Conservation (phyloP, 2,113 vertebrate species). For the Pampusana beccarii region DNA sequence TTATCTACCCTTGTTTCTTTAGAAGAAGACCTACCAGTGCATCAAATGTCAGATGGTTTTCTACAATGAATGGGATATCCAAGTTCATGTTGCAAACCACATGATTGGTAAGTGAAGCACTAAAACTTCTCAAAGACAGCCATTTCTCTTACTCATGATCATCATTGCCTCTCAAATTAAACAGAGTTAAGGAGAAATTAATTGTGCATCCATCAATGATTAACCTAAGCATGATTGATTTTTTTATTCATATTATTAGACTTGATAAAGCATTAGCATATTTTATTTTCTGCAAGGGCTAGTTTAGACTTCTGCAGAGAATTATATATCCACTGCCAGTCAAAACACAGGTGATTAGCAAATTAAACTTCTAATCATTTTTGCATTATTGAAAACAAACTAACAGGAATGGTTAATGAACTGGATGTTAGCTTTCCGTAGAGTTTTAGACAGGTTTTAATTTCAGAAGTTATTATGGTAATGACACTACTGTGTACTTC, state of each 20-base stretch:
- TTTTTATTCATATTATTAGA: constrained; percentile 77
- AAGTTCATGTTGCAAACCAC: constrained; percentile 99
- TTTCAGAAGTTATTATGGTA: constrained; percentile 82
- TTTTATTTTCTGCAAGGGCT: constrained; percentile 83
- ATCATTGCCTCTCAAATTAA: constrained; percentile 77
- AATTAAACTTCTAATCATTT: constrained; percentile 85
- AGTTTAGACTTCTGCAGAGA: constrained; percentile 83
- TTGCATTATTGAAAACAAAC: constrained; percentile 83
- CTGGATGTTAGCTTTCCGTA: constrained; percentile 82
- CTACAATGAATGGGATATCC: constrained; percentile 99
- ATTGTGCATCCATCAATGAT: constrained; percentile 77
- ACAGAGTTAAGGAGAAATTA: constrained; percentile 78
- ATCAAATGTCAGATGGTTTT: constrained; percentile 99
- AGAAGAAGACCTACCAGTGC: constrained; percentile 99
- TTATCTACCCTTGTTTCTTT: constrained; percentile 73
- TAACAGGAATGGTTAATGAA: constrained; percentile 84
- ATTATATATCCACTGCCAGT: constrained; percentile 79
- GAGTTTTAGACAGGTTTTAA: constrained; percentile 85
- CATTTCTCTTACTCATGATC: constrained; percentile 65
- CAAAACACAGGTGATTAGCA: constrained; percentile 85
- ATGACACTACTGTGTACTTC: constrained; percentile 79
- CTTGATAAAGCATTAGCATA: constrained; percentile 75
- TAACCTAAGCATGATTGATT: constrained; percentile 76
- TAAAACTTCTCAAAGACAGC: constrained; percentile 63
- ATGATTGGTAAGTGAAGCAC: constrained; percentile 94